Percentiles rank a stretch among this genome's conserved stretches.
These are phyloP conservation scores for Esperia sulphurella DNA, from an alignment of 2,888 invertebrate species.

Conservation along the genomic window DNA sequence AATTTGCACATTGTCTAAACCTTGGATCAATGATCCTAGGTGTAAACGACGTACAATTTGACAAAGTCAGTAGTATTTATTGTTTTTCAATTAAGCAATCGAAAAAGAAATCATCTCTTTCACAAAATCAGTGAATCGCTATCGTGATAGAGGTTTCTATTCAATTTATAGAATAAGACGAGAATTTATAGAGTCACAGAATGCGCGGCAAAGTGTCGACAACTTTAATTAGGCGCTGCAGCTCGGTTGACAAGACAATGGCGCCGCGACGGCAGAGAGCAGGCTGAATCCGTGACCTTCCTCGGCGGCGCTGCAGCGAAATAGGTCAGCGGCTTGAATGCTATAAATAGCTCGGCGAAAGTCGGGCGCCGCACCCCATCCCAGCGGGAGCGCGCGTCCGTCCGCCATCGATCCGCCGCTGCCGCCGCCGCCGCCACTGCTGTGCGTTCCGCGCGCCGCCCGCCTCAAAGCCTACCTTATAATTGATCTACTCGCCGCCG, in stretches of 20 bases:
- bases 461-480: not conserved
- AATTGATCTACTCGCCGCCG: not conserved
- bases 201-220: conserved; percentile 62
- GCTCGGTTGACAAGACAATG: conserved; percentile 71
- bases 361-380: conserved; percentile 72
- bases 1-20: too few relatives aligned
- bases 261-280: conserved; percentile 69
- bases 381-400: conserved; percentile 49
- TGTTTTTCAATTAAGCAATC: too few relatives aligned
- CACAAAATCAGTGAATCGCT: not conserved
- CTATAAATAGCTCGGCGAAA: conserved; percentile 78
- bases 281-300: conserved; percentile 77
- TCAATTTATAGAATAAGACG: conserved; percentile 5
- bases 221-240: conserved; percentile 76
- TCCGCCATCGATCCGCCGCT: conserved; percentile 41
- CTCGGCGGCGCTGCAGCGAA: conserved; percentile 72
- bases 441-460: conserved; percentile 19
- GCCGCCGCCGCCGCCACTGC: conserved; percentile 26
- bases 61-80: too few relatives aligned
- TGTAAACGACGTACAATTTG: too few relatives aligned
- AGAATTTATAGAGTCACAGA: conserved; percentile 38
- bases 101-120: too few relatives aligned
- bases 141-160: not conserved
- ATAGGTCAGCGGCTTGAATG: conserved; percentile 78
- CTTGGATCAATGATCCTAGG: too few relatives aligned